Base-by-base conservation (phyloP, 2,888 invertebrate species). In the Nomada flava region DNA sequence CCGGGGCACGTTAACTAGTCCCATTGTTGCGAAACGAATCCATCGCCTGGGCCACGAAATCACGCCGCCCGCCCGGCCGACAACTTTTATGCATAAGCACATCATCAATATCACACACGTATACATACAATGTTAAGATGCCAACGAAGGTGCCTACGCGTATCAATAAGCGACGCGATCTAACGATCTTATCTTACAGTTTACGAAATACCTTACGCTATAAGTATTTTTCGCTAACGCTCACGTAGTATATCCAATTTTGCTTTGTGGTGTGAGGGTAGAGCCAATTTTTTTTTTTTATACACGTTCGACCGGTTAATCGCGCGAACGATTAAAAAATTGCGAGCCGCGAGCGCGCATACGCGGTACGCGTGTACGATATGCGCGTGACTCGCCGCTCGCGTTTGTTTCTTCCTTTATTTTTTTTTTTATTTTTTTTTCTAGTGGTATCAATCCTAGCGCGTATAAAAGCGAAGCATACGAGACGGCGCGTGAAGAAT, bases 191-290 rank as follows among this genome's bases (percentile, higher is more conserved):
- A 88, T 85, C 76, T 85, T 84, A 85, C 84, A 86, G 2, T 79
- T 85, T 88, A 91, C 84, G 86, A 80, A 42, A 72, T 67, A 76
- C 11, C 63, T 55, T 82, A 36, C 36, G 9, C 36, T 36, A 36
- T 87, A 88, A 87, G 87, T 52, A 86, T 80, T 87, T 82, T 86
- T 88, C 88, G 90, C 89, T 90, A 90, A 91, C 83, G 89, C 91
- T 90, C 89, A 86, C 83, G 85, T 90, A 90, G 85, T 89, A 88
- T 86, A 88, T 87, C 88, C 91, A 91, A 92, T 86, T 36, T 88
- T 91, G 93, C 92, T 93, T 92, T 36, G 84, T 91, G 93, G 92
- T 92, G 92, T 92, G 92, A 92, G 93, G 92, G 92, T 93, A 92
- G 91, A 92, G 91, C 89, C 91, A 91, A 92, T 91, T 90, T 83